These are phyloP conservation scores for Desmophyllum pertusum DNA, from an alignment of 92 coral and sea anemone species.

Conservation along the genomic window DNA sequence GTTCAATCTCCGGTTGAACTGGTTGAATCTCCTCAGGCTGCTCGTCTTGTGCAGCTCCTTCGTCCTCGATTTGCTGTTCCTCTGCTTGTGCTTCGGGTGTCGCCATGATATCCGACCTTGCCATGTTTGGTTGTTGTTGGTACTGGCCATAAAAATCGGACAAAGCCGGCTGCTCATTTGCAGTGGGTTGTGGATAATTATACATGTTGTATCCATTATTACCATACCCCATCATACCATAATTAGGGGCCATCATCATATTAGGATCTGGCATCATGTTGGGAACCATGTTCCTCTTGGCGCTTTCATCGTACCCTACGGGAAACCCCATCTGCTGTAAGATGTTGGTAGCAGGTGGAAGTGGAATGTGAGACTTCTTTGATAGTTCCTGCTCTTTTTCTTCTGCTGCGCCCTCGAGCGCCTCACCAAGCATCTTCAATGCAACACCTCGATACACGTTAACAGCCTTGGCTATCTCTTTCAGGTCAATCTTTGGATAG, in stretches of 20 bases:
- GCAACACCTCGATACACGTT: constrained; percentile 81
- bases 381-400: constrained; percentile 74
- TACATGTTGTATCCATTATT: constrained; percentile 28
- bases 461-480: constrained; percentile 95
- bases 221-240: constrained; percentile 42
- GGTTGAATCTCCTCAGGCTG: constrained; percentile 50
- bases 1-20: background rate
- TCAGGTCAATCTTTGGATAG: constrained; percentile 93
- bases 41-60: constrained; percentile 53
- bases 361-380: constrained; percentile 73
- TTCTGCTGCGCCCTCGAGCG: constrained; percentile 87
- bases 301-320: constrained; percentile 53
- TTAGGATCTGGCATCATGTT: constrained; percentile 24
- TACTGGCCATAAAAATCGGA: constrained; percentile 28
- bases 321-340: constrained; percentile 88
- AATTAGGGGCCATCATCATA: constrained; percentile 37
- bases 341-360: constrained; percentile 80
- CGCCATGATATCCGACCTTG: constrained; percentile 52
- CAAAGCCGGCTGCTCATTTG: constrained; percentile 26
- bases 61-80: constrained; percentile 25
- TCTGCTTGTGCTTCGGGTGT: constrained; percentile 46
- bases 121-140: constrained; percentile 62
- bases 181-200: constrained; percentile 22
- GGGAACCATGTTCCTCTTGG: constrained; percentile 47
- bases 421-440: constrained; percentile 92